Percentiles rank a stretch among this genome's conserved stretches.
Evolutionary conservation across 2,113 vertebrate genomes (phyloP).

Genomic region (Edolisoma coerulescens): DNA sequence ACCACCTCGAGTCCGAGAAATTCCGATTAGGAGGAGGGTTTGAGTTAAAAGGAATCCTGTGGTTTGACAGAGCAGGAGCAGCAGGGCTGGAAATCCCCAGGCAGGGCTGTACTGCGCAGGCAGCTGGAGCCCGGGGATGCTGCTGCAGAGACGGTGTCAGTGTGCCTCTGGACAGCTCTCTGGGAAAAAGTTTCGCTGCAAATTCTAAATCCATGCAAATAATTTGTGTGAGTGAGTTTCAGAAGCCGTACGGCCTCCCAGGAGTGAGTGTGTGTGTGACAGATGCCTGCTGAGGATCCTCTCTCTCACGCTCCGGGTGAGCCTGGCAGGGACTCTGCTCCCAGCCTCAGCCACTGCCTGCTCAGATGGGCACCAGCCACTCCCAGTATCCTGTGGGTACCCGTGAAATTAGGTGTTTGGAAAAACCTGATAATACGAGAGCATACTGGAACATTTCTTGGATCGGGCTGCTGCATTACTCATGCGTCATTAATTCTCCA

Average conservation of each 20-base stretch:
- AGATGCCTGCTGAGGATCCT: not conserved
- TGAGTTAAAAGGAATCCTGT: not conserved
- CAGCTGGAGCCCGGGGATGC: not conserved
- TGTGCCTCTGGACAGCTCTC: not conserved
- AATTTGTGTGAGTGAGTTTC: not conserved
- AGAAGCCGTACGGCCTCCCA: not conserved
- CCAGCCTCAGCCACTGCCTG: not conserved
- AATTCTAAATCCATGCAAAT: not conserved
- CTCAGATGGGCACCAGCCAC: not conserved
- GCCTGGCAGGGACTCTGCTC: not conserved
- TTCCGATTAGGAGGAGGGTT: not conserved
- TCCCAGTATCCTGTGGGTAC: not conserved
- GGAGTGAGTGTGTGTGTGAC: not conserved
- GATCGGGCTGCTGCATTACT: slow-evolving; percentile 37
- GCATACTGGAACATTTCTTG: slow-evolving; percentile 33
- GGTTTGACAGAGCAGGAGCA: not conserved
- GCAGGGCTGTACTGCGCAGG: not conserved
- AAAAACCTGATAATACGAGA: not conserved
- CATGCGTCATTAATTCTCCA: slow-evolving; percentile 28
- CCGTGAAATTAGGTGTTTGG: slow-evolving; percentile 12
- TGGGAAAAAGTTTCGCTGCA: not conserved
- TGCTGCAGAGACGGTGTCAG: rapidly evolving
- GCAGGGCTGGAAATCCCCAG: not conserved
- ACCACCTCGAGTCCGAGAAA: not conserved
- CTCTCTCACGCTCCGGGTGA: rapidly evolving